Conservation (phyloP, 2,113 vertebrate genomes). For the Etia nguti region DNA sequence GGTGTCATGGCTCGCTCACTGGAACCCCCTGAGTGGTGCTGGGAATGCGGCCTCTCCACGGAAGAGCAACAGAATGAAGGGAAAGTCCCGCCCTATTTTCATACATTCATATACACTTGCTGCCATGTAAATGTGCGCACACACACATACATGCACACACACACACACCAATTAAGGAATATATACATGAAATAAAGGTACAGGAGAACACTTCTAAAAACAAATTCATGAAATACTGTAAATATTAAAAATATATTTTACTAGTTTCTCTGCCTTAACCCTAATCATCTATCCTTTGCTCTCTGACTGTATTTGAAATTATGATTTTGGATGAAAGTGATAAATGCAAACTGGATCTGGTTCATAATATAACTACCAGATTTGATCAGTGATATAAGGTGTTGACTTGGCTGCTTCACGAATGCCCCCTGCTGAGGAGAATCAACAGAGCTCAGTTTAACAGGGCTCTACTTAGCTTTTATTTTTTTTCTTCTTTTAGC, state of each 20-base stretch:
- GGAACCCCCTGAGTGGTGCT: conserved; percentile 59
- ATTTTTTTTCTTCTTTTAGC: neutral
- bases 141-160: neutral
- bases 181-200: neutral
- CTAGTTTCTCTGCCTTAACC: neutral
- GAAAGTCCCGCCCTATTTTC: conserved; percentile 34
- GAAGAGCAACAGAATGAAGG: conserved; percentile 35
- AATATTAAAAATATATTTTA: neutral
- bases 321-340: neutral
- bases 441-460: neutral
- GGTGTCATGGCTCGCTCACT: conserved; percentile 59
- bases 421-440: neutral
- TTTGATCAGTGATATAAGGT: neutral
- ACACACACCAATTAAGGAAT: neutral
- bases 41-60: conserved; percentile 54
- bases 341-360: neutral
- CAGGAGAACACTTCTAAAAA: neutral
- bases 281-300: neutral
- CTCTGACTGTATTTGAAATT: neutral
- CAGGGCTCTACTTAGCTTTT: neutral
- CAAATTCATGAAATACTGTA: neutral
- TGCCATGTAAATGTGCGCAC: neutral
- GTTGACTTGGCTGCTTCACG: neutral
- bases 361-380: neutral
- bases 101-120: neutral